phyloP scores from a whole-genome alignment of 2,888 invertebrate genomes.

The Pristionchus entomophagus region DNA sequence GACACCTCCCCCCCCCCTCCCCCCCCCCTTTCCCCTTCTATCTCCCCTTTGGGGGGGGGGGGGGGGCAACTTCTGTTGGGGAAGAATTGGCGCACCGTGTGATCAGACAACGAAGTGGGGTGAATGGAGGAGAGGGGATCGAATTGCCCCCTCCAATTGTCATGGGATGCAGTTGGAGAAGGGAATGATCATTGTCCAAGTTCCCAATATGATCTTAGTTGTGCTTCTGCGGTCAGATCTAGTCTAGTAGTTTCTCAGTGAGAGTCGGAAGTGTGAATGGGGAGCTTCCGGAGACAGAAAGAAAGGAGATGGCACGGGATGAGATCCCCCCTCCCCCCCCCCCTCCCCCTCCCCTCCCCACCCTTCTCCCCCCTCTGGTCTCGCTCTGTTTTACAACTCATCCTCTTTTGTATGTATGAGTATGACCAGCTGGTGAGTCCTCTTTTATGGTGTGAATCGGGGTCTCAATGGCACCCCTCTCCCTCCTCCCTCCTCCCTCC shows the following conservation, averaged over 20 bases:
- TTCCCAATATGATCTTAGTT: neutral
- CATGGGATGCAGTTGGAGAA: neutral
- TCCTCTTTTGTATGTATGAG: conserved; percentile 14
- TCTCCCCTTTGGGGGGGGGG: no score
- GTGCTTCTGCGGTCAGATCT: neutral
- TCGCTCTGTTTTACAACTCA: conserved; percentile 26
- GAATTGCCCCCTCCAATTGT: conserved; percentile 9
- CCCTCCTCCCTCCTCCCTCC: neutral
- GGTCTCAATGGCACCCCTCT: neutral
- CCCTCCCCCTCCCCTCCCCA: neutral
- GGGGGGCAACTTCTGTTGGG: neutral
- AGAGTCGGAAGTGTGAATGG: conserved; percentile 30
- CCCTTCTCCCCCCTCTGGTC: neutral
- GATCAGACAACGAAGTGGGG: neutral
- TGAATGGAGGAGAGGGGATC: neutral
- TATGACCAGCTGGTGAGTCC: conserved; percentile 25
- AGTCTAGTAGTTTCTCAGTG: neutral
- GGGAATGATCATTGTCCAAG: neutral
- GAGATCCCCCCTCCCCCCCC: neutral
- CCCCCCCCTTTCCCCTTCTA: neutral
- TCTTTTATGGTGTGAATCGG: conserved; percentile 38
- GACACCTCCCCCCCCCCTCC: neutral
- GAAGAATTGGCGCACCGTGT: neutral
- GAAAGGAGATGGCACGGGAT: neutral
- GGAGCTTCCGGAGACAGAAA: neutral